These are phyloP conservation scores for Pseudocheirus occidentalis DNA, from an alignment of 2,797 vertebrate genomes.

Conservation along the genomic window DNA sequence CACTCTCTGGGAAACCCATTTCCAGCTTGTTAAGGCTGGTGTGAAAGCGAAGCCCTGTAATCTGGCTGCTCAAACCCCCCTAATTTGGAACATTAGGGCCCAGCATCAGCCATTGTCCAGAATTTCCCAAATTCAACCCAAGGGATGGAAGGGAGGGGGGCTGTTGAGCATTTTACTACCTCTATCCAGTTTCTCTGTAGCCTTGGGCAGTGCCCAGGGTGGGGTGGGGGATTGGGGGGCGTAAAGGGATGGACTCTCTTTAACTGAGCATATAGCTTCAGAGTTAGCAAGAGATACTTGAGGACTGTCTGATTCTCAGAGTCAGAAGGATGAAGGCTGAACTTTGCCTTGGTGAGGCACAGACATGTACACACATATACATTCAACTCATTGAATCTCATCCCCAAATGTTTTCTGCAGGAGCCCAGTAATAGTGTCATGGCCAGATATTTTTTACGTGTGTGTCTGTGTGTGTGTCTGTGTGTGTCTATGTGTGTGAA, in stretches of 20 bases:
- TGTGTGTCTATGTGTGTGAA: too few relatives aligned
- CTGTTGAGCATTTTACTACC: neutral
- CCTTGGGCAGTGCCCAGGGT: neutral
- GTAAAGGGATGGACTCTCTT: neutral
- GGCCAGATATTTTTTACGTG: neutral
- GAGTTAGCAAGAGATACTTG: neutral
- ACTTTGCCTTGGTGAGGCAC: neutral
- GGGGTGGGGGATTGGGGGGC: neutral
- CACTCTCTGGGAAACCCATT: slow-evolving; percentile 4
- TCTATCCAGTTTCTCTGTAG: neutral
- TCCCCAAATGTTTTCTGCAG: neutral
- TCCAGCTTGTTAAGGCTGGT: slow-evolving; percentile 1
- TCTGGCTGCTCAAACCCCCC: neutral
- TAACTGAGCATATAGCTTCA: neutral
- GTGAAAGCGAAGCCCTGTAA: neutral
- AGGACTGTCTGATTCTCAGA: neutral
- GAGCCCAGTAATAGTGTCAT: neutral
- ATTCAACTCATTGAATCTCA: neutral
- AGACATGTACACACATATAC: neutral
- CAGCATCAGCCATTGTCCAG: neutral
- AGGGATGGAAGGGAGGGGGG: neutral
- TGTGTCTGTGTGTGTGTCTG: too few relatives aligned
- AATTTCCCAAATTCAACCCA: neutral
- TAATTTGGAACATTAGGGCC: neutral
- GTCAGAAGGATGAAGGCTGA: neutral